Evolutionary conservation across 2,888 invertebrate genomes (phyloP).

Genomic region (Andrena bicolor): DNA sequence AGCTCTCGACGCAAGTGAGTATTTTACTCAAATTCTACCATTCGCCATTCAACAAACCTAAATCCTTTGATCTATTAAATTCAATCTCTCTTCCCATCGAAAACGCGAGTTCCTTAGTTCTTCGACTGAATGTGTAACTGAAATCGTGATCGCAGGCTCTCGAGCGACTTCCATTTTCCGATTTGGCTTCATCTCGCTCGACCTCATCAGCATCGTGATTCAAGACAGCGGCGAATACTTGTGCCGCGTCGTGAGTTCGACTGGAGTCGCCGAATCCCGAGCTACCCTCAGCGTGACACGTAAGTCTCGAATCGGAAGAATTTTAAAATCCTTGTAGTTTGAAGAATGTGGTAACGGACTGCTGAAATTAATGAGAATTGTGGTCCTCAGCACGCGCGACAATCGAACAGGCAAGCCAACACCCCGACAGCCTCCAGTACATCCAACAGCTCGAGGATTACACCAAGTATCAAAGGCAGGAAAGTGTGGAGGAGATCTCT

Average conservation of each 20-base stretch:
- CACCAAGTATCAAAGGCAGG: conserved; percentile 93
- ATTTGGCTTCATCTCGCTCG: conserved; percentile 98
- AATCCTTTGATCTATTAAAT: too few relatives aligned
- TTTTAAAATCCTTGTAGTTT: not conserved
- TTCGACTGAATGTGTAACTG: not conserved
- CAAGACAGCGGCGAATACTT: conserved; percentile 96
- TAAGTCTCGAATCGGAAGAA: conserved; percentile 71
- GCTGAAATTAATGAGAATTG: not conserved
- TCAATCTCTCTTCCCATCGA: not conserved
- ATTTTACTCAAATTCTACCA: conserved; percentile 10
- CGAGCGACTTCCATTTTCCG: conserved; percentile 97
- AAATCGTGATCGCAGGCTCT: conserved; percentile 89
- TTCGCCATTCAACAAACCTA: too few relatives aligned
- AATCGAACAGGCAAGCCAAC: conserved; percentile 95
- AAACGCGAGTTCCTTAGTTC: not conserved
- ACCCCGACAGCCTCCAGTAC: conserved; percentile 96
- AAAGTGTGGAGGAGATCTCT: conserved; percentile 92
- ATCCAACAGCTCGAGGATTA: conserved; percentile 96
- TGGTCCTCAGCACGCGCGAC: conserved; percentile 89
- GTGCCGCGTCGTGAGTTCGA: conserved; percentile 94
- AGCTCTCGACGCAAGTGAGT: conserved; percentile 96
- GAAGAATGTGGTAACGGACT: not conserved
- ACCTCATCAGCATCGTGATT: conserved; percentile 93
- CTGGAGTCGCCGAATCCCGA: conserved; percentile 94
- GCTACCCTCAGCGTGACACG: conserved; percentile 92